These are phyloP conservation scores for Eulithis testata DNA, from an alignment of 2,888 invertebrate genomes.

Conservation along the genomic window DNA sequence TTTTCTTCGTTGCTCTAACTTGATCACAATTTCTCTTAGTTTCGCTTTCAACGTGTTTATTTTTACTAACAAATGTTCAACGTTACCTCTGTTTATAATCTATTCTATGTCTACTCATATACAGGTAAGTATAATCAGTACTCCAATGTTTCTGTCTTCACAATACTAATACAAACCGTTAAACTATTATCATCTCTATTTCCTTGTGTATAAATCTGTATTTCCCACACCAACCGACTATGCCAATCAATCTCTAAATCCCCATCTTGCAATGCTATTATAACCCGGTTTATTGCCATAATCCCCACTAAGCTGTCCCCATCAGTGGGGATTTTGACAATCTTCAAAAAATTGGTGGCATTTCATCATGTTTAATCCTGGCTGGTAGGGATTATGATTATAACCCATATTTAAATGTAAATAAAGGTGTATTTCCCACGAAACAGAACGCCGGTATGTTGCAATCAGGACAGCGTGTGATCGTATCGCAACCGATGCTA, in stretches of 20 bases:
- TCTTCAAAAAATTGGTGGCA: too few species aligned
- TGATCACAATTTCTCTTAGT: neutral
- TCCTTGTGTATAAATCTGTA: neutral
- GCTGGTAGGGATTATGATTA: too few species aligned
- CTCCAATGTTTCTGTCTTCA: neutral
- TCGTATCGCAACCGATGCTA: conserved; percentile 73
- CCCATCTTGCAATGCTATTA: neutral
- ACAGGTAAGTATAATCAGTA: neutral
- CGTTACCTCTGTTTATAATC: neutral
- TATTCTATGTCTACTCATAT: neutral
- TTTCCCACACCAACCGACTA: neutral
- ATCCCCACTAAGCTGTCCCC: too few species aligned
- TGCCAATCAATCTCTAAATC: too few species aligned
- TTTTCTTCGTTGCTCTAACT: conserved; percentile 23
- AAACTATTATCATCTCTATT: neutral
- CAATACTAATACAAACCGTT: neutral
- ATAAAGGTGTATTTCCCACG: conserved; percentile 33
- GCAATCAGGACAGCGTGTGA: conserved; percentile 78
- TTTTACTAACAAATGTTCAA: neutral
- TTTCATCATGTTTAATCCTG: too few species aligned
- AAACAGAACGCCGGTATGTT: conserved; percentile 78
- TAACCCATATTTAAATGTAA: neutral
- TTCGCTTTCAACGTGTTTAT: conserved; percentile 6
- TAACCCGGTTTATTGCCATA: conserved; percentile 2
- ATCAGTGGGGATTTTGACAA: too few species aligned